phyloP scores from a whole-genome alignment of 2,888 invertebrate genomes.

The Nebria salina region DNA sequence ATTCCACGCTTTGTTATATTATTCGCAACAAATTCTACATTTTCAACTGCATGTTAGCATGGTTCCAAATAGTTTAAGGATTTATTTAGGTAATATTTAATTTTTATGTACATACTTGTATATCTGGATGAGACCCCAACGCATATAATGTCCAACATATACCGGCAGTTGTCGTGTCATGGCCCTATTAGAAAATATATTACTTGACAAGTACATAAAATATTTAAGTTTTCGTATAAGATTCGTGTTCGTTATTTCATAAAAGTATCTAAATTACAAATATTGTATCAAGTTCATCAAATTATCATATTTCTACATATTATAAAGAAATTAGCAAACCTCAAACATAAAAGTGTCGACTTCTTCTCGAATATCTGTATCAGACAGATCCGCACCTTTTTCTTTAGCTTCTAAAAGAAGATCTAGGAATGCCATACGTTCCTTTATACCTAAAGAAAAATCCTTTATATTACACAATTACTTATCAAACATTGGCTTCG shows the following conservation, averaged over 20 bases:
- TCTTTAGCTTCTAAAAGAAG: slow-evolving; percentile 55
- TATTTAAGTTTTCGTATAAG: background rate
- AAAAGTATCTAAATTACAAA: background rate
- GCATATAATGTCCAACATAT: slow-evolving; percentile 58
- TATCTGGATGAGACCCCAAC: slow-evolving; percentile 58
- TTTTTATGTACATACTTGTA: slow-evolving; percentile 54
- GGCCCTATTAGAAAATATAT: slow-evolving; percentile 54
- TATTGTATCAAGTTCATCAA: too few species aligned
- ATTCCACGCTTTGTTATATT: background rate
- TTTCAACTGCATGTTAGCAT: background rate
- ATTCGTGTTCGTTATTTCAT: background rate
- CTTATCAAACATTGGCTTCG: background rate
- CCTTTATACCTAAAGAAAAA: slow-evolving; percentile 49
- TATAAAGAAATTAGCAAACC: slow-evolving; percentile 50
- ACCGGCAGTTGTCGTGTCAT: slow-evolving; percentile 60
- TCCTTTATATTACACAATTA: too few species aligned
- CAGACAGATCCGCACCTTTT: slow-evolving; percentile 50
- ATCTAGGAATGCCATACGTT: slow-evolving; percentile 58
- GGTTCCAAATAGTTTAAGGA: background rate
- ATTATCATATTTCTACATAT: too few species aligned
- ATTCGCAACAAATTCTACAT: background rate
- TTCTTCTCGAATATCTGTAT: slow-evolving; percentile 59
- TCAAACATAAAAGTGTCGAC: slow-evolving; percentile 62
- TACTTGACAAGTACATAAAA: slow-evolving; percentile 10
- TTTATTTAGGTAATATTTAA: background rate